Base-by-base conservation (phyloP, 1,140 invertebrate genomes). In the Zeugodacus cucurbitae region DNA sequence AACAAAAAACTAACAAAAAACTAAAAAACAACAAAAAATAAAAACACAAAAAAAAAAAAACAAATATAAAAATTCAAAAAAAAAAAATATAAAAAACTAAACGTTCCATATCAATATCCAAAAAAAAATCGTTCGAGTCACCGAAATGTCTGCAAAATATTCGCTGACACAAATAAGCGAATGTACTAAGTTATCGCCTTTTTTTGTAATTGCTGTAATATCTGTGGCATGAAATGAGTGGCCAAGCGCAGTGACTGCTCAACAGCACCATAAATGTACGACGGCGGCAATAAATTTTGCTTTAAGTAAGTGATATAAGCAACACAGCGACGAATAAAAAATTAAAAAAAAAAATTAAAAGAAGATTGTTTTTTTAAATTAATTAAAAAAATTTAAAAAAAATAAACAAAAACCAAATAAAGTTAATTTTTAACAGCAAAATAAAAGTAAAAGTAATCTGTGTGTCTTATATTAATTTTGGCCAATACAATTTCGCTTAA, bases 161-260 rank as follows among this genome's bases (percentile, higher is more conserved):
- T 48, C 11, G 34, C 34, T 74, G 34, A 82, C 74, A 82, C 41
- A 44, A 82, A 82, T 48, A 82, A 82, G 37, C n/a, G 48, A 82
- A 48, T 82, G 20, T 82, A 54, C 3, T 54, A 41, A 48, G 17
- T 14, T 44, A 2, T 48, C 4, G n/a, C n/a, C n/a, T n/a, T 48
- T 82, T 82, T 48, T 82, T 82, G 20, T 54, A 48, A 78, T 78
- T 29, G 26, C 22, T 82, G 20, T 54, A 48, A 78, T 78, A 20
- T 48, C 22, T 82, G 41, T 82, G 74, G n/a, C 74, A 48, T 82
- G 74, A 82, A 82, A 82, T 82, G 41, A 26, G 74, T 48, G 34
- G n/a, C 41, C 26, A 22, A 48, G 32, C 41, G 5, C 34, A 74
- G 41, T 48, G 41, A n/a, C 22, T 48, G 74, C 41, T 48, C 22